Base-by-base conservation (phyloP, 2,888 invertebrate genomes). In the Mesoligia furuncula region DNA sequence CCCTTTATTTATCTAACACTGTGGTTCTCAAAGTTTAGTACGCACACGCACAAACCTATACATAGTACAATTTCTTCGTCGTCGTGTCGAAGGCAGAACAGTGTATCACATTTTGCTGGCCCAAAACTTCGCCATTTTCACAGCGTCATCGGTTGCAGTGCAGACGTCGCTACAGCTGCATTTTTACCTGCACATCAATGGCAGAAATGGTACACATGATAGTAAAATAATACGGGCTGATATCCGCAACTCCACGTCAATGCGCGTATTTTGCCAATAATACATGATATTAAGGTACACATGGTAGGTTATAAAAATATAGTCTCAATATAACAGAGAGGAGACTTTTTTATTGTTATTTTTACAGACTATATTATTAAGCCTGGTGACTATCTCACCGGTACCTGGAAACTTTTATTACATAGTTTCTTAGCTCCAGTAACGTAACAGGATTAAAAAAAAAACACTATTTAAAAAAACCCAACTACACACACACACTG, bases 1-100 rank as follows among this genome's bases (percentile, higher is more conserved):
- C 73, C 80, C 87, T 75, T 80, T 84, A 75, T 84, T 84, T 87
- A 87, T 73, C 24, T 67, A 39, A 77, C 11, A 15, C 20, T 31
- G n/a, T 51, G 65, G n/a, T 0, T 77, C 78, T 72, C 82, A 83
- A 82, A 83, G 54, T 86, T 45, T 13, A 15, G 8, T 64, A 42
- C 11, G 17, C 20, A 61, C 36, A 48, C 51, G 0, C 24, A 24
- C 8, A 13, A 7, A 20, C n/a, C 2, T 17, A 11, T 2, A 42
- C 13, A 31, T 31, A 31, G 31, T 31, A 31, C 31, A 31, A 2
- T 13, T 45, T 45, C 2, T 13, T 67, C 13, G 20, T 27, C 5
- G 13, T 13, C 45, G 7, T 45, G 11, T 20, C 1, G 7, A 45
- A 27, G 2, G 17, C 42, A 11, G 11, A 11, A 66, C 3, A 45